Percentiles rank a stretch among this genome's conserved stretches.
These are phyloP conservation scores for Bombus terrestris DNA, from an alignment of 1,140 invertebrate species.

Conservation along the genomic window DNA sequence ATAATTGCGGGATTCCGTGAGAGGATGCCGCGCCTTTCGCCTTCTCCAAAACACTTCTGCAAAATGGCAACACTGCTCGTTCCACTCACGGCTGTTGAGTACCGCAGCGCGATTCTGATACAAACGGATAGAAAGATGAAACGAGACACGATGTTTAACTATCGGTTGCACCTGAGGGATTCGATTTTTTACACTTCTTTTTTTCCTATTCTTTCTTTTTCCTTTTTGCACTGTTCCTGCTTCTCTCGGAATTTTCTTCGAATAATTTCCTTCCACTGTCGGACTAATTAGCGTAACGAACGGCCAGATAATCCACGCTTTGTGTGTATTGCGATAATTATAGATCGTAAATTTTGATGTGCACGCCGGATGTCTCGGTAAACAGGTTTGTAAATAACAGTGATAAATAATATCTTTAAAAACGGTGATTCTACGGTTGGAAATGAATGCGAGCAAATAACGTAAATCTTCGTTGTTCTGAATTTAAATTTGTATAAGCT, in stretches of 20 bases:
- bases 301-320: background rate
- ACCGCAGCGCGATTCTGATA: background rate
- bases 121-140: background rate
- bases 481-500: background rate
- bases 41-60: background rate
- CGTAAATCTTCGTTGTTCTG: background rate
- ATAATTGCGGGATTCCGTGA: conserved; percentile 6
- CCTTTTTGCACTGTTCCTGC: no score
- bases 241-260: background rate
- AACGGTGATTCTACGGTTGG: background rate
- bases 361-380: background rate
- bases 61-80: background rate
- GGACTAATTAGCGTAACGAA: background rate
- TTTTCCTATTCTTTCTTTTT: background rate
- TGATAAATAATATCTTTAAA: background rate
- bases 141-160: background rate
- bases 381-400: background rate
- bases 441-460: background rate
- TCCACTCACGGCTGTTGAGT: background rate
- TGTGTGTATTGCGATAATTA: background rate
- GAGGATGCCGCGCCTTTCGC: background rate
- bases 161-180: background rate
- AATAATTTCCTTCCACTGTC: background rate
- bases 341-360: background rate
- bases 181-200: no score